Evolutionary conservation across 2,113 vertebrate genomes (phyloP), one percentile per base, ranked within the genome.

Genomic region (Microcebus ravelobensis): DNA sequence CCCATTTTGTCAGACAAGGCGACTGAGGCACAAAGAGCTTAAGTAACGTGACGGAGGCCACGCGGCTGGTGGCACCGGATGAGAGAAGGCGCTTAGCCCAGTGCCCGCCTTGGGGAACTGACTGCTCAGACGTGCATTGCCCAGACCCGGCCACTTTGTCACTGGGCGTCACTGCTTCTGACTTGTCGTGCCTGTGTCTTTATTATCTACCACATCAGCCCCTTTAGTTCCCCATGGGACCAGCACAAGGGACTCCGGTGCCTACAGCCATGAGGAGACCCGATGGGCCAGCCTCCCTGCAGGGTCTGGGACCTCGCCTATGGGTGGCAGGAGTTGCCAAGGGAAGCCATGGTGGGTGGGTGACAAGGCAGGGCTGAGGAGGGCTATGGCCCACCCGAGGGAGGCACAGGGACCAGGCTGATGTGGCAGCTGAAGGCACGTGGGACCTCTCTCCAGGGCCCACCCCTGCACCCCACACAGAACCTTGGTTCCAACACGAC

Each of bases 71-170:
- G 86, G 29, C 50, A 18, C 18, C 4, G 1, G 59, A 6, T 7
- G 68, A 92, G 4, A 36, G 31, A n/a, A 23, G 25, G 48, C 0
- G 2, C 70, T 67, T 48, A 17, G 42, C 12, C 2, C 27, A 5
- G 23, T 12, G 7, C 29, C 55, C 3, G 0, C 25, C 25, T n/a
- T 25, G 34, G 8, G 39, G 15, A 39, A 17, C 42, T 59, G 70
- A 10, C 1, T 0, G 8, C 42, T 45, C 7, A 4, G 39, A 27
- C 1, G 1, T 27, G n/a, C 2, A 0, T 6, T 3, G 17, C 55
- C 20, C 23, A 70, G 83, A 15, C 20, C 20, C 34, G 10, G n/a
- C 6, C 59, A 23, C 80, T 71, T 45, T 45, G 1, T 52, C 12
- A 34, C 4, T 34, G 21, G 76, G 20, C 34, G 13, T n/a, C 3